Evolutionary conservation across 1,140 invertebrate species (phyloP).

Genomic region (Drosophila aff.): DNA sequence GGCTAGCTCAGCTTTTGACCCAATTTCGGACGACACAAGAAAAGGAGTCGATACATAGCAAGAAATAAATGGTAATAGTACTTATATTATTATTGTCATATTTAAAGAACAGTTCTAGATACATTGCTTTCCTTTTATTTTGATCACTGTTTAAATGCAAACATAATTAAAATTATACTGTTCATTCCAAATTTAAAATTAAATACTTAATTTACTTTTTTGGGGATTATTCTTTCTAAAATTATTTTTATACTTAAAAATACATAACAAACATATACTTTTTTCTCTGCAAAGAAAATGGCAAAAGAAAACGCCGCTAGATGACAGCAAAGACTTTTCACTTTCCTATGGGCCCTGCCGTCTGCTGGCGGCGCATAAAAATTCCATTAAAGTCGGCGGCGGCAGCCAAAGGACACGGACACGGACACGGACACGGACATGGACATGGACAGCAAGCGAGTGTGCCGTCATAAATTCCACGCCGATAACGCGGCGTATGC

Average conservation of each 20-base stretch:
- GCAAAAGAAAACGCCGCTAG: neutral
- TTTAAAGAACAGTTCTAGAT: neutral
- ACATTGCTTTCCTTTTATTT: neutral
- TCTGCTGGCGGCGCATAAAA: conserved; percentile 49
- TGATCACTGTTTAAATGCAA: neutral
- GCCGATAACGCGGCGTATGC: conserved; percentile 69
- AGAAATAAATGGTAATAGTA: neutral
- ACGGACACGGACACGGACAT: neutral
- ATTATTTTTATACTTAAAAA: neutral
- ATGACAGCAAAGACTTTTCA: conserved; percentile 36
- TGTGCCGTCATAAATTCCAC: conserved; percentile 63
- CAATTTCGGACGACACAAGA: conserved; percentile 47
- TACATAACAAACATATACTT: neutral
- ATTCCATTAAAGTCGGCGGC: conserved; percentile 58
- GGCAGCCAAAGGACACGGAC: conserved; percentile 24
- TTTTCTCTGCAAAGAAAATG: neutral
- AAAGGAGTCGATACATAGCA: neutral
- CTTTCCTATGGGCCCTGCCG: conserved; percentile 6
- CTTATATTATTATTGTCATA: neutral
- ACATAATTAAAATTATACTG: no score
- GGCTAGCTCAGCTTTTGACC: conserved; percentile 63
- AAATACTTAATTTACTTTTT: neutral
- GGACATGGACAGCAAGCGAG: conserved; percentile 41
- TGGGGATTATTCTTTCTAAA: neutral
- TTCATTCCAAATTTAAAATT: no score